A percentile compares a stretch with the other conserved stretches of the same genome.
phyloP scores from a whole-genome alignment of 2,888 invertebrate genomes.

The Drosophila affinis region DNA sequence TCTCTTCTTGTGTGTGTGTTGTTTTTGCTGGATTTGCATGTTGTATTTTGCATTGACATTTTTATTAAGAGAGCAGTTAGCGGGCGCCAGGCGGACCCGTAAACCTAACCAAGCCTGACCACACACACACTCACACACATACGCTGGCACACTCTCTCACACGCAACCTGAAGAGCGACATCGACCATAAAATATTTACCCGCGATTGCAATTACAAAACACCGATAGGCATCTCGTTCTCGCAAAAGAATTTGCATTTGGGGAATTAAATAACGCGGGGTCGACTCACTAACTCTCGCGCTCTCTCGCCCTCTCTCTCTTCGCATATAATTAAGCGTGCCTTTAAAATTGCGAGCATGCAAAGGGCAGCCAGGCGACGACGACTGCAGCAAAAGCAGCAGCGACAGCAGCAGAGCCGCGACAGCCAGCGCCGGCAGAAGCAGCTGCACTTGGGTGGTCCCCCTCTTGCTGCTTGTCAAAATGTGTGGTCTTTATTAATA shows the following conservation, averaged over 20 bases:
- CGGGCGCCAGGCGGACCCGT: conserved; percentile 38
- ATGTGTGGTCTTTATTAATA: conserved; percentile 85
- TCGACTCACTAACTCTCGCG: conserved; percentile 26
- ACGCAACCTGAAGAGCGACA: conserved; percentile 51
- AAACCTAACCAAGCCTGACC: conserved; percentile 69
- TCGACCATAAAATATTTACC: conserved; percentile 73
- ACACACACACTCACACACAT: conserved; percentile 22
- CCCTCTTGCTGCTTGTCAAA: conserved; percentile 78
- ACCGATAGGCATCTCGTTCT: conserved; percentile 77
- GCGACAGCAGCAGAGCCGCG: conserved; percentile 5
- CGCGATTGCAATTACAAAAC: conserved; percentile 78
- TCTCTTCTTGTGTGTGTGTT: conserved; percentile 16
- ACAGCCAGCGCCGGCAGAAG: conserved; percentile 40
- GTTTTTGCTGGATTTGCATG: conserved; percentile 63
- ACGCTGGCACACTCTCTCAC: conserved; percentile 1
- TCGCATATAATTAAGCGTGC: conserved; percentile 77
- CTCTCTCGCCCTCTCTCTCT: conserved; percentile 15
- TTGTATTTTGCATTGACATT: conserved; percentile 66
- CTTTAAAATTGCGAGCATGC: conserved; percentile 75
- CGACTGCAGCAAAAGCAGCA: conserved; percentile 30
- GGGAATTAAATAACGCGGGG: conserved; percentile 66
- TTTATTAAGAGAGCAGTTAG: conserved; percentile 61
- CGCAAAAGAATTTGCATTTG: conserved; percentile 74
- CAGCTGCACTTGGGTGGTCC: conserved; percentile 83
- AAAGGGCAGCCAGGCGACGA: background rate